These are phyloP conservation scores for Hirtodrosophila trivittata DNA, from an alignment of 2,888 invertebrate genomes.

Conservation along the genomic window DNA sequence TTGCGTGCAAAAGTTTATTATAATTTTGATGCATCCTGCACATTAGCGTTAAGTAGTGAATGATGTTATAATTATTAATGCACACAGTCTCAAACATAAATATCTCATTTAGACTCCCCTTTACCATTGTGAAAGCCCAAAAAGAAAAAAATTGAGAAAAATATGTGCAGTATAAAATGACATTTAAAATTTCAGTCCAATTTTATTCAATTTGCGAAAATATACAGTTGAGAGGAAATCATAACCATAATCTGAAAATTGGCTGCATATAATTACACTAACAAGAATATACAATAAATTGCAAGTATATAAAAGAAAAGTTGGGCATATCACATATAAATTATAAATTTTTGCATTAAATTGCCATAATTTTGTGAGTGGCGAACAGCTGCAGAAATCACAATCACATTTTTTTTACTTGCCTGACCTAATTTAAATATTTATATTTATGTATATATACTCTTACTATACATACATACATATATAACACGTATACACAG, in stretches of 20 bases:
- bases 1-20: no score
- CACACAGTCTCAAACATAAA: no score
- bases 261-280: constrained; percentile 23
- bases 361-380: constrained; percentile 44
- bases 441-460: no score
- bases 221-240: constrained; percentile 40
- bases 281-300: neutral
- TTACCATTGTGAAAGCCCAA: no score
- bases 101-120: no score
- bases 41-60: no score
- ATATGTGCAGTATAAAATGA: constrained; percentile 19
- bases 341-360: constrained; percentile 48
- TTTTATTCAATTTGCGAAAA: constrained; percentile 21
- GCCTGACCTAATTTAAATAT: constrained; percentile 36
- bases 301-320: neutral
- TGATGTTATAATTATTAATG: no score
- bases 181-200: constrained; percentile 39
- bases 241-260: constrained; percentile 54
- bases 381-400: constrained; percentile 39
- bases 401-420: constrained; percentile 15
- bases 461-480: constrained; percentile 14
- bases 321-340: constrained; percentile 25
- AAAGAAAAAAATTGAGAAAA: no score
- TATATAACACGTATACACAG: neutral
- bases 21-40: no score